Conservation (phyloP, 1,140 invertebrate genomes). For the Plectrocnemia conspersa region DNA sequence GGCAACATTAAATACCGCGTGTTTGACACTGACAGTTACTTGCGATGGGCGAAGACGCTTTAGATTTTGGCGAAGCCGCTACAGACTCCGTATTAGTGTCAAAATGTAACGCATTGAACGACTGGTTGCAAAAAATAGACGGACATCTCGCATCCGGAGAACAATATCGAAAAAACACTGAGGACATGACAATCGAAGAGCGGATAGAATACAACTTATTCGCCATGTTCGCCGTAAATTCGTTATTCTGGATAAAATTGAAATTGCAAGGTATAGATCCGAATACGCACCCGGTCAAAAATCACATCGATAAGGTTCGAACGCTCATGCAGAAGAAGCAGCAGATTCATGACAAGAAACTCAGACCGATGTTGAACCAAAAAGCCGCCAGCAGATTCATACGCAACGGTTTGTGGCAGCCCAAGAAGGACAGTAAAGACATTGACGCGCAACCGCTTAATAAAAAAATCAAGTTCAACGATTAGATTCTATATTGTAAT, state of each 20-base stretch:
- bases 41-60: not conserved
- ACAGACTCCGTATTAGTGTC: conserved; percentile 46
- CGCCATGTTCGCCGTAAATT: conserved; percentile 54
- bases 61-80: conserved; percentile 43
- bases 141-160: conserved; percentile 22
- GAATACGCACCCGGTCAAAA: conserved; percentile 51
- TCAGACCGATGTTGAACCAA: conserved; percentile 52
- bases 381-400: conserved; percentile 56
- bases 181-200: conserved; percentile 50
- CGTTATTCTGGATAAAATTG: conserved; percentile 57
- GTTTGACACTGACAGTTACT: too few species aligned
- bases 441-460: conserved; percentile 34
- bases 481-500: too few species aligned
- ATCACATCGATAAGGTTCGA: conserved; percentile 55
- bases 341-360: conserved; percentile 51
- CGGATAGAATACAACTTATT: conserved; percentile 59
- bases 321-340: conserved; percentile 56
- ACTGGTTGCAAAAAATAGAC: conserved; percentile 50
- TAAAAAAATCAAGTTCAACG: conserved; percentile 43
- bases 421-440: conserved; percentile 32
- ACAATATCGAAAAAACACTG: conserved; percentile 40
- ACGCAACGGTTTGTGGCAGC: conserved; percentile 54
- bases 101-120: conserved; percentile 50
- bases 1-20: too few species aligned
- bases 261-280: conserved; percentile 55